Conservation (phyloP, 2,113 vertebrate species). For the Ochotona curzoniae region DNA sequence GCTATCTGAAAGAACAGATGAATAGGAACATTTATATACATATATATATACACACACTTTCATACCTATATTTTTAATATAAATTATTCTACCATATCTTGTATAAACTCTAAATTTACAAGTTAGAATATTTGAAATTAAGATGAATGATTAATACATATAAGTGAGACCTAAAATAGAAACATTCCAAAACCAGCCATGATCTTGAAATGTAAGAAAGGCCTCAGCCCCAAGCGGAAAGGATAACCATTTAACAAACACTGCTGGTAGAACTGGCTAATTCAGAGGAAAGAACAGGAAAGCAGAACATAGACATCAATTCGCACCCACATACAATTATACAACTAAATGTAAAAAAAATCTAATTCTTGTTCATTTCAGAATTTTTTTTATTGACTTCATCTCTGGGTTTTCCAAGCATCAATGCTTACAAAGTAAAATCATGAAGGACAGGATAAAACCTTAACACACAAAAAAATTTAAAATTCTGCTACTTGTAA, state of each 20-base stretch:
- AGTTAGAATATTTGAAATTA: not conserved
- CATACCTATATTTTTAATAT: not conserved
- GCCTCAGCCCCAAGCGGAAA: not conserved
- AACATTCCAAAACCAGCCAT: not conserved
- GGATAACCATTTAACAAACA: not conserved
- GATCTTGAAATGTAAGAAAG: constrained; percentile 32
- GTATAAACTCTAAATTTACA: constrained; percentile 4
- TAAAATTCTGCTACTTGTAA: not conserved
- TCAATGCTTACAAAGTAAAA: constrained; percentile 46
- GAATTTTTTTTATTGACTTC: constrained; percentile 21
- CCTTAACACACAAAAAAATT: not conserved
- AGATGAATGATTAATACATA: not conserved
- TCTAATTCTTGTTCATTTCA: not conserved
- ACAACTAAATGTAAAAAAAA: not conserved
- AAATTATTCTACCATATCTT: not conserved
- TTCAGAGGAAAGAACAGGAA: not conserved
- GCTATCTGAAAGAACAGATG: constrained; percentile 23
- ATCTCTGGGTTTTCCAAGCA: not conserved
- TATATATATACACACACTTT: not conserved
- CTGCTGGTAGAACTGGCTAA: not conserved
- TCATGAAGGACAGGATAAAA: not conserved
- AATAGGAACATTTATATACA: not conserved
- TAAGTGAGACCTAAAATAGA: constrained; percentile 29
- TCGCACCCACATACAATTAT: not conserved
- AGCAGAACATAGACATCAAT: not conserved